A percentile compares a stretch with the other conserved stretches of the same genome.
Conservation (phyloP, 2,113 vertebrate genomes). For the Limanda limanda region DNA sequence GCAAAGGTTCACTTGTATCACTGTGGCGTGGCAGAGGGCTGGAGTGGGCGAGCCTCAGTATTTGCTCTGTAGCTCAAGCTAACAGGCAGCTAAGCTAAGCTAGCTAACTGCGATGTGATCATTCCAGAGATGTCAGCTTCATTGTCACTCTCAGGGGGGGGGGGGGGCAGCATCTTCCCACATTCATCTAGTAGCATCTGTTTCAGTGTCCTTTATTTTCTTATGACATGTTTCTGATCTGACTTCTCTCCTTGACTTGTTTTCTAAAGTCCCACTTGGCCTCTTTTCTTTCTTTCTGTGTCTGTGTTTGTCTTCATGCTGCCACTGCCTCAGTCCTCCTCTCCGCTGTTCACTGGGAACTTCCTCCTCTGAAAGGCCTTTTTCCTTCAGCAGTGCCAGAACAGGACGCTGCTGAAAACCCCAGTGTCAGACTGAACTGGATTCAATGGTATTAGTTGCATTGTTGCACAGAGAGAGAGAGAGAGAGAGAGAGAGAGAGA, state of each 20-base stretch:
- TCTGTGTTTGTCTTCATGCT: conserved; percentile 46
- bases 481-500: not conserved
- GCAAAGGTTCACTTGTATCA: not conserved
- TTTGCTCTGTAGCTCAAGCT: not conserved
- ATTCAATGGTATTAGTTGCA: conserved; percentile 82
- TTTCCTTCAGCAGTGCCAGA: conserved; percentile 76
- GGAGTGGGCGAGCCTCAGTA: not conserved
- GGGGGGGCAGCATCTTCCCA: not conserved
- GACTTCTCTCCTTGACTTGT: not conserved
- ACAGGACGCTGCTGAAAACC: conserved; percentile 74
- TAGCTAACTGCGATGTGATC: not conserved
- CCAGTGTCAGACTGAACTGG: conserved; percentile 77
- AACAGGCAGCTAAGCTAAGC: conserved; percentile 5
- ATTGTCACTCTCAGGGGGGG: not conserved
- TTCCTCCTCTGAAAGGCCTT: conserved; percentile 66
- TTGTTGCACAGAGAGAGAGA: conserved; percentile 23
- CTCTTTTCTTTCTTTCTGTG: conserved; percentile 49
- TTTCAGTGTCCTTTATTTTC: no score
- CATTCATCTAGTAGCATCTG: no score
- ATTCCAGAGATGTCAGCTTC: not conserved
- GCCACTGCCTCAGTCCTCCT: conserved; percentile 62
- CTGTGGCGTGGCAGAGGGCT: not conserved
- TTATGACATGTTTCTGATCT: not conserved
- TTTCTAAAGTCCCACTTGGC: conserved; percentile 30
- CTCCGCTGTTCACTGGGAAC: conserved; percentile 72